These are phyloP conservation scores for Cydia strobilella DNA, from an alignment of 1,140 invertebrate genomes.

Conservation along the genomic window DNA sequence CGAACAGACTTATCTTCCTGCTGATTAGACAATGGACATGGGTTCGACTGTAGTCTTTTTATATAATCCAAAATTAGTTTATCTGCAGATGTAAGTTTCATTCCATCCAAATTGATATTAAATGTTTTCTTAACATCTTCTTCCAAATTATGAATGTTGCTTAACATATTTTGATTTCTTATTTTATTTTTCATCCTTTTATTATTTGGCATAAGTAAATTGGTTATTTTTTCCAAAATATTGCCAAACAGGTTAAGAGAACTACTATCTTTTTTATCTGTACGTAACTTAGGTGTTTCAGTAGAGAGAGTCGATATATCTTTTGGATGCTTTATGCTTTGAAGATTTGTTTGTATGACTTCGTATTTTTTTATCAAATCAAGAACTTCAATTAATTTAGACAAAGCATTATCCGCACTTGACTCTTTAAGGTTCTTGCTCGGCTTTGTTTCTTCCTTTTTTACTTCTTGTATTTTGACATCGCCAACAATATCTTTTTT, in stretches of 20 bases:
- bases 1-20: constrained; percentile 37
- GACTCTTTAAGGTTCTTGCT: constrained; percentile 8
- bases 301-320: background rate
- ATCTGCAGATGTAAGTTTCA: constrained; percentile 59
- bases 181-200: constrained; percentile 54
- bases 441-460: constrained; percentile 17
- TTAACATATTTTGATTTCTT: constrained; percentile 49
- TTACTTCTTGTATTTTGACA: background rate
- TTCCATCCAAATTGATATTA: constrained; percentile 47
- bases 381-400: constrained; percentile 60
- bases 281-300: constrained; percentile 7
- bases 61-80: constrained; percentile 66
- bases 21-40: constrained; percentile 46
- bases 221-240: constrained; percentile 61
- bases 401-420: constrained; percentile 43
- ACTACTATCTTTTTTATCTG: constrained; percentile 42
- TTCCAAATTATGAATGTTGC: constrained; percentile 30
- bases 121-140: constrained; percentile 45
- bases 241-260: constrained; percentile 57
- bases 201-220: constrained; percentile 52
- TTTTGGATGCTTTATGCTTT: constrained; percentile 41
- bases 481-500: constrained; percentile 29
- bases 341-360: constrained; percentile 49
- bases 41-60: constrained; percentile 57
- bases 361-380: constrained; percentile 63